A percentile compares a stretch with the other conserved stretches of the same genome.
Conservation (phyloP, 2,888 invertebrate species). For the Brachypterus glaber region DNA sequence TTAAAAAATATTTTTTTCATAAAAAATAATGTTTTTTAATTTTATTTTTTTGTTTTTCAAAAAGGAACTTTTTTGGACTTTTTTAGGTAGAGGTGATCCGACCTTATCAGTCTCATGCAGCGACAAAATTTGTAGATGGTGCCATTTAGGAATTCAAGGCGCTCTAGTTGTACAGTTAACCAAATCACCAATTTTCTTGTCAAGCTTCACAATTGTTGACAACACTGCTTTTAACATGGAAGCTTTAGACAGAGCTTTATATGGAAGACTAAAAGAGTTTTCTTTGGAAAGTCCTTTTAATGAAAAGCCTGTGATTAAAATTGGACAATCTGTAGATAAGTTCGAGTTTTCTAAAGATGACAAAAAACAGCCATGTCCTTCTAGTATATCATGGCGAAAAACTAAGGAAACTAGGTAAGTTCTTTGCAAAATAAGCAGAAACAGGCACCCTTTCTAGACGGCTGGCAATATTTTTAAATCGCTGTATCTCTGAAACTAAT, state of each 20-base stretch:
- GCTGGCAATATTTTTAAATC: too few species aligned
- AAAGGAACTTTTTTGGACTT: not conserved
- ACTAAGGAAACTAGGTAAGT: slow-evolving; percentile 38
- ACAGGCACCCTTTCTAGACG: too few species aligned
- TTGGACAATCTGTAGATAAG: slow-evolving; percentile 33
- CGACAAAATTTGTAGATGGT: slow-evolving; percentile 89
- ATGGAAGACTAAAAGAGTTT: slow-evolving; percentile 32
- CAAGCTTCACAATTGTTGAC: slow-evolving; percentile 61
- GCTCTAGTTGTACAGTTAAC: slow-evolving; percentile 63
- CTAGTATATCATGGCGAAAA: slow-evolving; percentile 53
- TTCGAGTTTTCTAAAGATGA: slow-evolving; percentile 41
- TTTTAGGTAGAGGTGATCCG: slow-evolving; percentile 64
- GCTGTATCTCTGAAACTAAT: too few species aligned
- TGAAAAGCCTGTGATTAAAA: slow-evolving; percentile 27
- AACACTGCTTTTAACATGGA: slow-evolving; percentile 52
- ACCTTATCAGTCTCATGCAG: slow-evolving; percentile 89
- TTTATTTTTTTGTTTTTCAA: not conserved
- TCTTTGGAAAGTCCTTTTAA: slow-evolving; percentile 22
- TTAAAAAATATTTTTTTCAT: not conserved
- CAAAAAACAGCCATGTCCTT: slow-evolving; percentile 46
- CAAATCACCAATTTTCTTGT: slow-evolving; percentile 56
- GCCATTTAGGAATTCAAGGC: slow-evolving; percentile 76
- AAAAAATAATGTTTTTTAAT: not conserved
- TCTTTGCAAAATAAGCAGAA: slow-evolving; percentile 14
- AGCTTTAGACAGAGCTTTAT: slow-evolving; percentile 43